Conservation (phyloP, 2,888 invertebrate species). For the Boloria selene region DNA sequence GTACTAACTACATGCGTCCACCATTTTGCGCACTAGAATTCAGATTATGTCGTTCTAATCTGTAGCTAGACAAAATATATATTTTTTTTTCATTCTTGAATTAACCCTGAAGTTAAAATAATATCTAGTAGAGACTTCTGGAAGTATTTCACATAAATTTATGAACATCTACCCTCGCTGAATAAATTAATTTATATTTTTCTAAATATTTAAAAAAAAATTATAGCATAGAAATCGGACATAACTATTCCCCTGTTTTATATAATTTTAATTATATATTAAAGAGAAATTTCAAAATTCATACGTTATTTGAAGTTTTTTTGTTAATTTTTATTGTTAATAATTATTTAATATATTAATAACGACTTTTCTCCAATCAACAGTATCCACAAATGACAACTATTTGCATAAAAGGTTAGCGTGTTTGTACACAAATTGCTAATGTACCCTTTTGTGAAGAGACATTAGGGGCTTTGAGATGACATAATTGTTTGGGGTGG, state of each 20-base stretch:
- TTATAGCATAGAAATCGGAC: too few relatives aligned
- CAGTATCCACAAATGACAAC: constrained; percentile 33
- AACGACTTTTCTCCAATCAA: constrained; percentile 33
- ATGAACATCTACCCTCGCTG: too few relatives aligned
- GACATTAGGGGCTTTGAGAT: constrained; percentile 60
- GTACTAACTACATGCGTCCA: constrained; percentile 51
- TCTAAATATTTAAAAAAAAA: too few relatives aligned
- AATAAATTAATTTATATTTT: too few relatives aligned
- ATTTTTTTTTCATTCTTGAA: neutral
- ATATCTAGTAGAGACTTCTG: too few relatives aligned
- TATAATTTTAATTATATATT: too few relatives aligned
- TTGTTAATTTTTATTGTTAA: constrained; percentile 19
- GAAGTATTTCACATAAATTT: too few relatives aligned
- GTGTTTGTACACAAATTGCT: constrained; percentile 49
- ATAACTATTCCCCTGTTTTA: too few relatives aligned
- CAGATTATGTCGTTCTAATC: neutral
- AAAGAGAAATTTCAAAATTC: neutral
- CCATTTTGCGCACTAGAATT: constrained; percentile 53
- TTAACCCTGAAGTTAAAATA: too few relatives aligned
- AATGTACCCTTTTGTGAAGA: constrained; percentile 62
- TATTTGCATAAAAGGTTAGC: constrained; percentile 43
- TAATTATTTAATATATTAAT: constrained; percentile 35
- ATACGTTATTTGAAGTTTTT: neutral
- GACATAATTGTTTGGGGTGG: constrained; percentile 73
- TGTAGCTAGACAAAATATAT: neutral